Percentiles rank a stretch among this genome's conserved stretches.
Evolutionary conservation across 2,113 vertebrate genomes (phyloP).

Genomic region (Pristiophorus japonicus): DNA sequence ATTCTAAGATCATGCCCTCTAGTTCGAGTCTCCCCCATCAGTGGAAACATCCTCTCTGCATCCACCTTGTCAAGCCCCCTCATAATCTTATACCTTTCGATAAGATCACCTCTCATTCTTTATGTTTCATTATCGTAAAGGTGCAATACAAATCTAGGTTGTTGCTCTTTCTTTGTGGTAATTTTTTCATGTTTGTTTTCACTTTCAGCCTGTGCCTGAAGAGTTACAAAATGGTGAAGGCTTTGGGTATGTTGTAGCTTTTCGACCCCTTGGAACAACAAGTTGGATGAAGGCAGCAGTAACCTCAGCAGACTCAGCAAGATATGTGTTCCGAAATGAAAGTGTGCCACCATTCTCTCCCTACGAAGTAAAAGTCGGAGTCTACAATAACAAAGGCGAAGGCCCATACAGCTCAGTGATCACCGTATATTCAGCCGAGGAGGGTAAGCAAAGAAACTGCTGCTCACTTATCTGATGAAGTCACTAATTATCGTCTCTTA

Average conservation of each 20-base stretch:
- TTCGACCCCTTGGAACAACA: constrained; percentile 68
- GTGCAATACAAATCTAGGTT: constrained; percentile 45
- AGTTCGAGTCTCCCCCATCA: no score
- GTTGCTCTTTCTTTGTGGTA: constrained; percentile 65
- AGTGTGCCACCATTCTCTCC: constrained; percentile 80
- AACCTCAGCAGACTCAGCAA: constrained; percentile 66
- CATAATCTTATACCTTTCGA: no score
- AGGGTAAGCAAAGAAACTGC: constrained; percentile 62
- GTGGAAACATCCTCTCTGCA: no score
- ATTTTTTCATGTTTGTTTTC: constrained; percentile 70
- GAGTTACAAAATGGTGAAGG: constrained; percentile 89
- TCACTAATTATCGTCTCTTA: constrained; percentile 38
- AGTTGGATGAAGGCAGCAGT: constrained; percentile 86
- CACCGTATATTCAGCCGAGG: constrained; percentile 83
- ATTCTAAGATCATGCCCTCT: no score
- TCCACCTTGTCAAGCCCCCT: no score
- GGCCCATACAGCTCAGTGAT: constrained; percentile 82
- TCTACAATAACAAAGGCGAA: constrained; percentile 86
- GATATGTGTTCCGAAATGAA: constrained; percentile 81
- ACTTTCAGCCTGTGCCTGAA: constrained; percentile 80
- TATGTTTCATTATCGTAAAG: constrained; percentile 39
- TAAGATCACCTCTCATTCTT: no score
- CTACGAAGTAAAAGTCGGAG: constrained; percentile 85
- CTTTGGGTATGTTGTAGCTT: constrained; percentile 88
- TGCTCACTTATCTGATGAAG: constrained; percentile 45